phyloP scores from a whole-genome alignment of 2,113 vertebrate genomes.

The Centrocercus urophasianus region DNA sequence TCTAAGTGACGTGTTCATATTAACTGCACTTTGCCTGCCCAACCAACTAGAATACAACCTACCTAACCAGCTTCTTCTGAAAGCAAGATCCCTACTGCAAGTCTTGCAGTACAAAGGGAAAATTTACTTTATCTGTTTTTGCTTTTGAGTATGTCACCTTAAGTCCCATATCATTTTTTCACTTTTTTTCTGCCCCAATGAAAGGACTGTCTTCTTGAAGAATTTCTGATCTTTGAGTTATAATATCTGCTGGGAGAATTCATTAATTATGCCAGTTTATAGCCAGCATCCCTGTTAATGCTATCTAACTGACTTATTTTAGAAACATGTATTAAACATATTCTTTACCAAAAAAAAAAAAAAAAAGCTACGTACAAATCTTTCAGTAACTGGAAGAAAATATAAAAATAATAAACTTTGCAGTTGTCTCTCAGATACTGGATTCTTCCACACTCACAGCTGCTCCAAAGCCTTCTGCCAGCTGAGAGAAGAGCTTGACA shows the following conservation, averaged over 20 bases:
- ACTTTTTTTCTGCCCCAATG: not conserved
- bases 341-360: not conserved
- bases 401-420: constrained; percentile 10
- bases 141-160: not conserved
- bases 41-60: not conserved
- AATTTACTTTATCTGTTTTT: not conserved
- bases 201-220: not conserved
- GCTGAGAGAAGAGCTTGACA: constrained; percentile 63
- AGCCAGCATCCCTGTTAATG: not conserved
- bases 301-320: not conserved
- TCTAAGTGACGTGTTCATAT: not conserved
- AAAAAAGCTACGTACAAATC: not conserved
- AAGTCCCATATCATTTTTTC: not conserved
- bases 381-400: constrained; percentile 22
- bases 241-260: not conserved
- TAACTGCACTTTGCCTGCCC: not conserved
- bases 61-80: not conserved
- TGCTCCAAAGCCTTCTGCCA: constrained; percentile 58
- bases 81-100: not conserved
- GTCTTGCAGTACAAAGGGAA: not conserved
- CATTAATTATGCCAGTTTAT: not conserved
- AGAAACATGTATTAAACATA: not conserved
- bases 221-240: not conserved
- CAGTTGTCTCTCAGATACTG: constrained; percentile 26
- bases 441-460: constrained; percentile 66